Conservation (phyloP, 2,888 invertebrate species). For the Diloba caeruleocephala region DNA sequence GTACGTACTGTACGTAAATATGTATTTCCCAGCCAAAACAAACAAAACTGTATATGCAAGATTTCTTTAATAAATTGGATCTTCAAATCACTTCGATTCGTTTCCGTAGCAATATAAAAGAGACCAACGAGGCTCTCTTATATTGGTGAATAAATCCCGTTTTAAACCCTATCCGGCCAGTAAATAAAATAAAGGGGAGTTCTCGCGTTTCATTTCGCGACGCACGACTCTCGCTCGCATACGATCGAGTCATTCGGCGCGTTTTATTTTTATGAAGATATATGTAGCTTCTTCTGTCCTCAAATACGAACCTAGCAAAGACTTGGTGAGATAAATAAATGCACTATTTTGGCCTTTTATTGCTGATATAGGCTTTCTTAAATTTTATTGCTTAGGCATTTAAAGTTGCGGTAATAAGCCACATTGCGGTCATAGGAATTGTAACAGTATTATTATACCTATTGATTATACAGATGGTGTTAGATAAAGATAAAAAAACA, state of each 20-base stretch:
- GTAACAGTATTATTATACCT: too few species aligned
- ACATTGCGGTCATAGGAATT: too few species aligned
- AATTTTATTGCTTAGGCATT: conserved; percentile 22
- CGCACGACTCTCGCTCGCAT: conserved; percentile 64
- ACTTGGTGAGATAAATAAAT: conserved; percentile 67
- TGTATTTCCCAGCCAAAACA: conserved; percentile 6
- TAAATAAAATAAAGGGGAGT: conserved; percentile 82
- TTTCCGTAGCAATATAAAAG: conserved; percentile 40
- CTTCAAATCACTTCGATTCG: conserved; percentile 53
- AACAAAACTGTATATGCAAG: conserved; percentile 1
- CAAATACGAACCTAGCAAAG: conserved; percentile 62
- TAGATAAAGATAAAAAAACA: too few species aligned
- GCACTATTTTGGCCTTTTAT: conserved; percentile 55
- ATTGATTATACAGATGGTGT: too few species aligned
- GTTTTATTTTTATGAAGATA: conserved; percentile 85
- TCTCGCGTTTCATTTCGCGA: conserved; percentile 72
- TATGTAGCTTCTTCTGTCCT: conserved; percentile 67
- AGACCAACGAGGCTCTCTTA: conserved; percentile 66
- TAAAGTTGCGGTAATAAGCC: not conserved
- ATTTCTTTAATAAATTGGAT: conserved; percentile 37
- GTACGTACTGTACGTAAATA: too few species aligned
- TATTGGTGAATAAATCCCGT: conserved; percentile 81
- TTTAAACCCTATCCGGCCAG: conserved; percentile 78
- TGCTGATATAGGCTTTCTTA: conserved; percentile 14
- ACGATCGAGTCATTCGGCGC: conserved; percentile 71